phyloP scores from a whole-genome alignment of 1,140 invertebrate species.

The Bombus confusus region DNA sequence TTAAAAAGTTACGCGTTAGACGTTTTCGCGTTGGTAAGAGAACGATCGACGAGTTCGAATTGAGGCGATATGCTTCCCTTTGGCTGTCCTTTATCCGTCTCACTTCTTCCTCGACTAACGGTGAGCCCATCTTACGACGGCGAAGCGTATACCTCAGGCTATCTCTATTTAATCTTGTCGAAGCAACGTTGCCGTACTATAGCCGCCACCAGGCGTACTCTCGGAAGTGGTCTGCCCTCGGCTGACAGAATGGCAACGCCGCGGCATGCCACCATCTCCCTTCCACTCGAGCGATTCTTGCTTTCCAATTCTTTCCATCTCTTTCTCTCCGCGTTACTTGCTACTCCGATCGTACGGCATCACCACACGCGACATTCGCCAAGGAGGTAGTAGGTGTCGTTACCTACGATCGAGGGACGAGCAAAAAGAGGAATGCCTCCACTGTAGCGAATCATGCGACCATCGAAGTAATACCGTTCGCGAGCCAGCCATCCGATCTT shows the following conservation, averaged over 20 bases:
- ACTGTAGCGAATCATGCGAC: slow-evolving; percentile 54
- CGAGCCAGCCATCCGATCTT: slow-evolving; percentile 18
- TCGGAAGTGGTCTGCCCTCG: slow-evolving; percentile 52
- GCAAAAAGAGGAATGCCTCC: slow-evolving; percentile 57
- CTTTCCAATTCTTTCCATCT: slow-evolving; percentile 36
- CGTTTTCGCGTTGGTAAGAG: slow-evolving; percentile 44
- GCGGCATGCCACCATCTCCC: slow-evolving; percentile 26
- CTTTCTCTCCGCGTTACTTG: slow-evolving; percentile 31
- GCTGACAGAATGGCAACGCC: slow-evolving; percentile 44
- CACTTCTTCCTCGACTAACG: slow-evolving; percentile 72
- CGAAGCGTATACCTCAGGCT: slow-evolving; percentile 54
- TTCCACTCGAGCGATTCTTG: neutral
- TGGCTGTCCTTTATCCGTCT: slow-evolving; percentile 62
- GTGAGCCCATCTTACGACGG: slow-evolving; percentile 62
- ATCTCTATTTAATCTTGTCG: slow-evolving; percentile 67
- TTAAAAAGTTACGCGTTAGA: slow-evolving; percentile 14
- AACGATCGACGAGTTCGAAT: slow-evolving; percentile 56
- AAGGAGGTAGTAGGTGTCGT: slow-evolving; percentile 68
- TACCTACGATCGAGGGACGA: slow-evolving; percentile 61
- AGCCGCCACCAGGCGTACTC: slow-evolving; percentile 41
- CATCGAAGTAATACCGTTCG: slow-evolving; percentile 32
- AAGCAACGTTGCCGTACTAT: slow-evolving; percentile 54
- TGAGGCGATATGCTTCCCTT: slow-evolving; percentile 65
- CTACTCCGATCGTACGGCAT: slow-evolving; percentile 45
- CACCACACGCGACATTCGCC: slow-evolving; percentile 55